A percentile compares a stretch with the other conserved stretches of the same genome.
These are phyloP conservation scores for Benthochromis sp. DNA, from an alignment of 2,113 vertebrate species.

Conservation along the genomic window DNA sequence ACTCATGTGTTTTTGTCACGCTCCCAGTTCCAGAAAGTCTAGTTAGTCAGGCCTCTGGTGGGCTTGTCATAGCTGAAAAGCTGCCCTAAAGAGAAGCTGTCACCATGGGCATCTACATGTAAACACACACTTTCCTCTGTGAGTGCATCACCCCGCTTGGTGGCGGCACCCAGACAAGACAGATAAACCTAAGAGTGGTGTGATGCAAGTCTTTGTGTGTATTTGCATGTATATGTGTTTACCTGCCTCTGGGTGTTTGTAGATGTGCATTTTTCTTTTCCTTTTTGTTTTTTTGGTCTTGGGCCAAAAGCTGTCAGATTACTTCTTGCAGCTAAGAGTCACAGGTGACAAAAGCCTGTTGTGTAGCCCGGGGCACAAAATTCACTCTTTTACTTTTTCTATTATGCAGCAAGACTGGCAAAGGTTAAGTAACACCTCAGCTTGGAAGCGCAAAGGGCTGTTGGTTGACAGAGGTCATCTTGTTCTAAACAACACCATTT, in stretches of 20 bases:
- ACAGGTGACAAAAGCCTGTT: conserved; percentile 36
- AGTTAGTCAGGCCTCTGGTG: conserved; percentile 19
- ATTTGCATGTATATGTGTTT: neutral
- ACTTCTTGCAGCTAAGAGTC: conserved; percentile 31
- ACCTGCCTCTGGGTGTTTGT: neutral
- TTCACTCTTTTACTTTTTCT: conserved; percentile 15
- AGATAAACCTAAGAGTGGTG: conserved; percentile 25
- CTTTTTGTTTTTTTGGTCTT: neutral
- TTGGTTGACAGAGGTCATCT: neutral
- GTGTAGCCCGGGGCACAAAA: neutral
- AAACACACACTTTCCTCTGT: neutral
- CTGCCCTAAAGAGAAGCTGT: conserved; percentile 18
- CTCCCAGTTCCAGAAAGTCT: neutral
- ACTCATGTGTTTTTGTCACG: neutral
- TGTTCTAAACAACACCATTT: neutral
- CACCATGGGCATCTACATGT: neutral
- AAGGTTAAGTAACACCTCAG: conserved; percentile 20
- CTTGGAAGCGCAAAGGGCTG: neutral
- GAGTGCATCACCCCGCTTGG: conserved; percentile 5
- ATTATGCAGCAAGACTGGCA: neutral
- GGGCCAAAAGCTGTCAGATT: conserved; percentile 17
- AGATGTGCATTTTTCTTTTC: neutral
- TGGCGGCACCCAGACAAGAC: conserved; percentile 20
- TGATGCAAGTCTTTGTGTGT: neutral
- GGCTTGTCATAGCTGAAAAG: conserved; percentile 32